These are phyloP conservation scores for Megaceryle alcyon DNA, from an alignment of 2,797 vertebrate genomes.

Conservation along the genomic window DNA sequence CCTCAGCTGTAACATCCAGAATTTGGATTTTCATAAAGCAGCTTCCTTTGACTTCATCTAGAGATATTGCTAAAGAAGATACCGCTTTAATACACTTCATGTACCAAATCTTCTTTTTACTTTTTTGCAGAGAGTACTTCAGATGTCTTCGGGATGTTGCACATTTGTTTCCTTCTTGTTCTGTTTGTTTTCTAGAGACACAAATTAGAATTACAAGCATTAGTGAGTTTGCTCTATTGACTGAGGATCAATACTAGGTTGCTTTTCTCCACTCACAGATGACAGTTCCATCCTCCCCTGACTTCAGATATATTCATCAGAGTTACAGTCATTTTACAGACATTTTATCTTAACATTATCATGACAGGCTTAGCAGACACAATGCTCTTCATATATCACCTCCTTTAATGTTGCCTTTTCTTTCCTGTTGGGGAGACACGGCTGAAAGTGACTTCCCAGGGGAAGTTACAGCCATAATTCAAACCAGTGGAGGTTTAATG, in stretches of 20 bases:
- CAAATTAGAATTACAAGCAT: not conserved
- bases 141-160: not conserved
- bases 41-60: not conserved
- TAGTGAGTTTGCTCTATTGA: not conserved
- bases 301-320: not conserved
- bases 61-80: not conserved
- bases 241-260: not conserved
- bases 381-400: not conserved
- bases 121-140: not conserved
- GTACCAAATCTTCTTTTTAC: not conserved
- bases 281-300: not conserved
- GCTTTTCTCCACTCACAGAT: not conserved
- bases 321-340: not conserved
- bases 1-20: not conserved
- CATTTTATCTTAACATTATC: not conserved
- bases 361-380: not conserved
- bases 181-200: not conserved
- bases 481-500: not conserved
- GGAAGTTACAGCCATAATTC: not conserved
- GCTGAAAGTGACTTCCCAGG: not conserved
- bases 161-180: not conserved
- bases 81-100: not conserved
- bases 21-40: not conserved
- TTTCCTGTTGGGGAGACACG: not conserved
- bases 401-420: not conserved